Evolutionary conservation across 2,113 vertebrate species (phyloP).

Genomic region (Saguinus imperator): DNA sequence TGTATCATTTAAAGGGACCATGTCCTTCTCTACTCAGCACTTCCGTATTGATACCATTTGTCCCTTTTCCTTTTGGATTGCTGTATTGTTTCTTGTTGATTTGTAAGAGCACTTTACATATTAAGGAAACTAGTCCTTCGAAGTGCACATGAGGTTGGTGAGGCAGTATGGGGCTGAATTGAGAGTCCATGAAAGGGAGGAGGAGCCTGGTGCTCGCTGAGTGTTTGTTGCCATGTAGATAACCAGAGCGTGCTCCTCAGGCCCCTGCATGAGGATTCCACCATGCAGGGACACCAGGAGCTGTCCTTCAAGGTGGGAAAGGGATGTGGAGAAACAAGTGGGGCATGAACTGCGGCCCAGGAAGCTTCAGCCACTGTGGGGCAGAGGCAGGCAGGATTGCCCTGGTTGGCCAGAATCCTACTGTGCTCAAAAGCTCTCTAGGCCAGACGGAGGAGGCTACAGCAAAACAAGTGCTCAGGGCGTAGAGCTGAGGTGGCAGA

Average conservation of each 20-base stretch:
- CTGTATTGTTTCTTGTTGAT: neutral
- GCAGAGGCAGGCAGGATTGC: neutral
- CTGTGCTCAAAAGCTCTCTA: neutral
- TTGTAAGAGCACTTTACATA: neutral
- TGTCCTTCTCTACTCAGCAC: no score
- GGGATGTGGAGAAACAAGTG: no score
- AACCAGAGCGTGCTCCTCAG: fast-evolving
- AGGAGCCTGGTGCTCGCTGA: neutral
- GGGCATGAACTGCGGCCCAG: fast-evolving
- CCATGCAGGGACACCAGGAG: no score
- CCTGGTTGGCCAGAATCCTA: neutral
- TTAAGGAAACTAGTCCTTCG: neutral
- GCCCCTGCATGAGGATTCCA: no score
- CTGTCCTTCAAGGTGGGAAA: neutral
- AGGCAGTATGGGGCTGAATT: neutral
- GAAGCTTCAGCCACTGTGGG: neutral
- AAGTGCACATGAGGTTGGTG: neutral
- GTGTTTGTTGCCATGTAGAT: neutral
- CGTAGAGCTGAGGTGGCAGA: fast-evolving
- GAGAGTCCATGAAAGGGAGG: neutral
- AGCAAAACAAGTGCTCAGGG: fast-evolving
- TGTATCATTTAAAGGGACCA: no score
- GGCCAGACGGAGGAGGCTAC: fast-evolving
- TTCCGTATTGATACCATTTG: neutral
- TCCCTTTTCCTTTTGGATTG: neutral